Conservation (phyloP, 1,140 invertebrate genomes). For the Habropoda laboriosa region DNA sequence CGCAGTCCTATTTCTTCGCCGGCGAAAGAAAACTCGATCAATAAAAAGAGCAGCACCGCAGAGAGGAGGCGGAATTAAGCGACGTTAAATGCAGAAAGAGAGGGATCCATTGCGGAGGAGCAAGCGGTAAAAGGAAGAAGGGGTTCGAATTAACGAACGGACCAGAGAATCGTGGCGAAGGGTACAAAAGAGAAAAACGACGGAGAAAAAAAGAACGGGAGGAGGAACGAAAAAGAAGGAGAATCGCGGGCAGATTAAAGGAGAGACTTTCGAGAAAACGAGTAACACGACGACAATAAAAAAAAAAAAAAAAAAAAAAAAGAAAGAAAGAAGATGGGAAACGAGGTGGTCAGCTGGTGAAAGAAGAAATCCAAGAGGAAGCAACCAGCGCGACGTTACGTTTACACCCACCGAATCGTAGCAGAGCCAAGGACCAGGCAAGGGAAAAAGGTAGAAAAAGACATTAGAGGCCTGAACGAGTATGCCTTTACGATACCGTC, state of each 20-base stretch:
- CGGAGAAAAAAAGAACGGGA: neutral
- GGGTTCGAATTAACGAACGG: conserved; percentile 20
- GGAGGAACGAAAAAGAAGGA: neutral
- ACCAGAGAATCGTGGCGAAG: neutral
- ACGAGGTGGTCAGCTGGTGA: conserved; percentile 5
- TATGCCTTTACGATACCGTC: conserved; percentile 71
- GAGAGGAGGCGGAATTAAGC: conserved; percentile 22
- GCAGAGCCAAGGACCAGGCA: neutral
- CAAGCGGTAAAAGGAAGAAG: neutral
- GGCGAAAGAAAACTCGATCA: neutral
- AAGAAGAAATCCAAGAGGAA: conserved; percentile 40
- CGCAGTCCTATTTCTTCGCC: conserved; percentile 38
- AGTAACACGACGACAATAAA: conserved; percentile 2
- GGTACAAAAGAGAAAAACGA: neutral
- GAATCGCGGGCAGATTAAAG: conserved; percentile 47
- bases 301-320: too few relatives aligned
- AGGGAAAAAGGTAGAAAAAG: conserved; percentile 42
- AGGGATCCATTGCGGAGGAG: neutral
- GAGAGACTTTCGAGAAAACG: conserved; percentile 14
- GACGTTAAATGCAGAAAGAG: conserved; percentile 12
- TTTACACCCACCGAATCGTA: conserved; percentile 60
- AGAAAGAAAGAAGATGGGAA: neutral
- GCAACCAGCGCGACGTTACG: conserved; percentile 36
- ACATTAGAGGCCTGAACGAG: conserved; percentile 61
- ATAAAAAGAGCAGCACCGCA: neutral